Conservation (phyloP, 1,140 invertebrate species). For the Sycobia sp. region DNA sequence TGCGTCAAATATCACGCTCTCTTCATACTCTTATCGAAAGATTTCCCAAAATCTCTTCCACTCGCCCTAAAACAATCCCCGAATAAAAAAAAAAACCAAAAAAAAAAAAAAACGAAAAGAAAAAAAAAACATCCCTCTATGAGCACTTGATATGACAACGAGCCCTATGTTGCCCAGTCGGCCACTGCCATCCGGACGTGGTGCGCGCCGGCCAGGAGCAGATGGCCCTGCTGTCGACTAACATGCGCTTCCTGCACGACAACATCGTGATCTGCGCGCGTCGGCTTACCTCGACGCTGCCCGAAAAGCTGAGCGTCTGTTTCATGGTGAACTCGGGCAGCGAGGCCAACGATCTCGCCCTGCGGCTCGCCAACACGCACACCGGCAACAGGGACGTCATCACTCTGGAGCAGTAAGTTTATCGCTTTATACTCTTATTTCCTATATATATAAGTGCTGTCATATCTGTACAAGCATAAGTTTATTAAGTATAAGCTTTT, state of each 20-base stretch:
- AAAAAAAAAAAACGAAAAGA: too few relatives aligned
- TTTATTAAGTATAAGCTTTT: too few relatives aligned
- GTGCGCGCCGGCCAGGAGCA: slow-evolving; percentile 86
- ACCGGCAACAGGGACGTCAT: slow-evolving; percentile 90
- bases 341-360: slow-evolving; percentile 96
- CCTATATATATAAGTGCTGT: not conserved
- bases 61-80: too few relatives aligned
- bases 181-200: slow-evolving; percentile 94
- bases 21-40: too few relatives aligned
- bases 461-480: too few relatives aligned
- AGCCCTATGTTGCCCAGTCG: too few relatives aligned
- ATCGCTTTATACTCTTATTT: not conserved
- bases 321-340: slow-evolving; percentile 99
- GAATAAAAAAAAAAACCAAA: too few relatives aligned
- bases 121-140: too few relatives aligned
- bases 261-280: slow-evolving; percentile 91
- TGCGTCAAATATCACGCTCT: too few relatives aligned
- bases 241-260: slow-evolving; percentile 94
- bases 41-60: too few relatives aligned
- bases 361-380: slow-evolving; percentile 86
- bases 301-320: slow-evolving; percentile 84
- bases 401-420: slow-evolving; percentile 93
- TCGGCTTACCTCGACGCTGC: slow-evolving; percentile 80
- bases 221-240: slow-evolving; percentile 89
- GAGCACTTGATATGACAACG: too few relatives aligned